Evolutionary conservation across 2,797 vertebrate species (phyloP).

Genomic region (Coreius guichenoti): DNA sequence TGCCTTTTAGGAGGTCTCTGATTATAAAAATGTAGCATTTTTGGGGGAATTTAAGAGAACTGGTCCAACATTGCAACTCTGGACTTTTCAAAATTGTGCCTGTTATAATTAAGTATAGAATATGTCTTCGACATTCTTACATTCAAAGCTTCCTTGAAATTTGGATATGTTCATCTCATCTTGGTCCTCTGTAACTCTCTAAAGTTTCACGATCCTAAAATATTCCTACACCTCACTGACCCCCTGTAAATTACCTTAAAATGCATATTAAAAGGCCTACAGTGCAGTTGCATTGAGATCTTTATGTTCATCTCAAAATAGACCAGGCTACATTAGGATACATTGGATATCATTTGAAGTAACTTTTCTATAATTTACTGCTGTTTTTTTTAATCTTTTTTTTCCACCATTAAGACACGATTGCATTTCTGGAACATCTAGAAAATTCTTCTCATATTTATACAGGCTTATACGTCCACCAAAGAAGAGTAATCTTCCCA

Average conservation of each 20-base stretch:
- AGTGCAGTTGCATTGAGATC: too few species aligned
- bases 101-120: too few species aligned
- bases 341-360: background rate
- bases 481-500: background rate
- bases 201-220: background rate
- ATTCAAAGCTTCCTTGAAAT: background rate
- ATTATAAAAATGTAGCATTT: background rate
- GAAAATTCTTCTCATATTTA: background rate
- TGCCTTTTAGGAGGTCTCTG: background rate
- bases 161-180: background rate
- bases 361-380: background rate
- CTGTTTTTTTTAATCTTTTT: background rate
- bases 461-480: background rate
- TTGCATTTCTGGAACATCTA: background rate
- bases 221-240: background rate
- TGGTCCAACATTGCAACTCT: background rate
- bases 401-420: background rate
- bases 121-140: background rate
- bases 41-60: background rate
- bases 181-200: background rate
- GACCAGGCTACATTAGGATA: background rate
- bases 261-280: background rate
- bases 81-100: too few species aligned
- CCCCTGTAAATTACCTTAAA: background rate
- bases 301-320: background rate